Evolutionary conservation across 2,797 vertebrate species (phyloP).

Genomic region (Argya squamiceps): DNA sequence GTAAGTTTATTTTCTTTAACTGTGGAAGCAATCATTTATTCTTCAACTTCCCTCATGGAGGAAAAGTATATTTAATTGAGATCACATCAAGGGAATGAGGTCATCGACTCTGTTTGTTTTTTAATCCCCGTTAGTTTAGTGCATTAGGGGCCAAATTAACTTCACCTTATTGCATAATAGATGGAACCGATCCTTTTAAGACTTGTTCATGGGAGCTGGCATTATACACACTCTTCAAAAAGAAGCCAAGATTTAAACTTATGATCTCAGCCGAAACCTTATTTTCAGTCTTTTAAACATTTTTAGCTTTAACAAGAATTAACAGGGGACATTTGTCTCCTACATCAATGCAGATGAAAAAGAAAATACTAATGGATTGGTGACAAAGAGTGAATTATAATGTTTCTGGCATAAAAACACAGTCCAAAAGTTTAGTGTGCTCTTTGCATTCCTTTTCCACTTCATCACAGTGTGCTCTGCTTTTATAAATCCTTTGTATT

Average conservation of each 20-base stretch:
- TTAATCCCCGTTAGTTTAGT: slow-evolving; percentile 43
- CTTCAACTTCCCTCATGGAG: neutral
- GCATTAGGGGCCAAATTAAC: slow-evolving; percentile 43
- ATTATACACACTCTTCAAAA: neutral
- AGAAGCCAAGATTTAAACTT: slow-evolving; percentile 17
- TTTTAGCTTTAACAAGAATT: neutral
- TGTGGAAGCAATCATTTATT: slow-evolving; percentile 11
- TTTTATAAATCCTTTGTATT: neutral
- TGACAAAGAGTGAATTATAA: neutral
- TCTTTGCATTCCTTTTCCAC: neutral
- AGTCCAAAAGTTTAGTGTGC: neutral
- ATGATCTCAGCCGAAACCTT: slow-evolving; percentile 28
- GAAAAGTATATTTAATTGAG: slow-evolving; percentile 45
- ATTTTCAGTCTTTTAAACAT: slow-evolving; percentile 11
- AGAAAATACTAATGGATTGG: neutral
- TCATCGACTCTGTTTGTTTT: slow-evolving; percentile 57
- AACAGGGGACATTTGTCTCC: neutral
- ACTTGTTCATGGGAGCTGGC: slow-evolving; percentile 8
- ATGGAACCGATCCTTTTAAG: slow-evolving; percentile 48
- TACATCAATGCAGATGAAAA: neutral
- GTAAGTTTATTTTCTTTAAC: slow-evolving; percentile 54
- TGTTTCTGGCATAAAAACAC: neutral
- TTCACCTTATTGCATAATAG: slow-evolving; percentile 35
- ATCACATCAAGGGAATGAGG: slow-evolving; percentile 60
- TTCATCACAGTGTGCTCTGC: neutral